A percentile compares a stretch with the other conserved stretches of the same genome.
Conservation (phyloP, 2,888 invertebrate species). For the Cetonia aurata region DNA sequence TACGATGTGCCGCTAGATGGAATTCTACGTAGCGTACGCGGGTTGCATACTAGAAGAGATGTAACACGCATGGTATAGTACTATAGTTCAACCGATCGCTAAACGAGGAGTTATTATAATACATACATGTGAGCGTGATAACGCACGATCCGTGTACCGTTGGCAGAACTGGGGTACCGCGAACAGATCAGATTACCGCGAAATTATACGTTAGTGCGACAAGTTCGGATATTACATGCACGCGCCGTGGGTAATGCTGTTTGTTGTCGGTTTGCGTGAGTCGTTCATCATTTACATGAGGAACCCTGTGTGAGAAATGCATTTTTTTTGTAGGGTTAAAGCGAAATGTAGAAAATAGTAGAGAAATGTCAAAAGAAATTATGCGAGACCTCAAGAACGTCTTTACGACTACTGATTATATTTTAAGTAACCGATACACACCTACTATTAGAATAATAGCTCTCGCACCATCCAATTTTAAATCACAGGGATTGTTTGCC, state of each 20-base stretch:
- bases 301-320: too few relatives aligned
- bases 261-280: not conserved
- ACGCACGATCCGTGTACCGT: conserved; percentile 41
- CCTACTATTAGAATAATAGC: too few relatives aligned
- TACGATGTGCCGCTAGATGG: too few relatives aligned
- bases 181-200: conserved; percentile 44
- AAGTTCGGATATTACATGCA: conserved; percentile 30
- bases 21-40: not conserved
- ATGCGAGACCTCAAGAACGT: too few relatives aligned
- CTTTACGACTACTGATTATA: too few relatives aligned
- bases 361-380: too few relatives aligned
- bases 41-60: conserved; percentile 3
- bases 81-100: conserved; percentile 33
- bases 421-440: too few relatives aligned
- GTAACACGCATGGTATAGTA: not conserved
- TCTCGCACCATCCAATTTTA: too few relatives aligned
- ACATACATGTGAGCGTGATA: conserved; percentile 38
- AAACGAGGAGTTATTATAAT: conserved; percentile 45
- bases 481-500: too few relatives aligned
- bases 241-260: not conserved
- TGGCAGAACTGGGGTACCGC: not conserved
- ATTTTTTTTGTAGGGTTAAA: too few relatives aligned
- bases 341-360: too few relatives aligned
- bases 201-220: conserved; percentile 40
- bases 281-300: conserved; percentile 23